Evolutionary conservation across 92 coral and sea anemone genomes (phyloP).

Genomic region (Blastomussa wellsi): DNA sequence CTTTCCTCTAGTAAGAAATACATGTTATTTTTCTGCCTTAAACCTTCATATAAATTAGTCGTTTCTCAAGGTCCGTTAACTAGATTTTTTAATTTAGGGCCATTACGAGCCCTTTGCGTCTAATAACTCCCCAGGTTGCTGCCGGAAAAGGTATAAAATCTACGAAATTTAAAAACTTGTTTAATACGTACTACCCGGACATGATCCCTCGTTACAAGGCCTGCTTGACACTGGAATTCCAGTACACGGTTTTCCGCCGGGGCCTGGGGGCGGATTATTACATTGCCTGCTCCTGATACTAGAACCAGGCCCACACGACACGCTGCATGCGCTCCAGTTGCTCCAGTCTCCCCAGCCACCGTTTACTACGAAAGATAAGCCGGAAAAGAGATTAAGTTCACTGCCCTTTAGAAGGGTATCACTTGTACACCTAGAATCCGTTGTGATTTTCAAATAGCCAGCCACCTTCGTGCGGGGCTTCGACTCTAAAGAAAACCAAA

Average conservation of each 20-base stretch:
- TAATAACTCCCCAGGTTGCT: background rate
- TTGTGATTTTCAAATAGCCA: background rate
- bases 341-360: conserved; percentile 32
- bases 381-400: background rate
- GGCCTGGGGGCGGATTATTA: conserved; percentile 46
- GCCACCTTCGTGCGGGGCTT: no score
- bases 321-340: conserved; percentile 36
- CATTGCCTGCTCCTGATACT: conserved; percentile 36
- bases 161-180: background rate
- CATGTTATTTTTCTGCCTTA: background rate
- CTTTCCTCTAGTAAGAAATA: background rate
- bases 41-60: background rate
- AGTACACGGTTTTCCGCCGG: conserved; percentile 40
- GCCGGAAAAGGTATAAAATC: background rate
- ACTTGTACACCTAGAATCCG: background rate
- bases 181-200: conserved; percentile 24
- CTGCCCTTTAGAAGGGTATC: background rate
- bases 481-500: background rate
- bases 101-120: no score
- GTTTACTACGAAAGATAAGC: background rate
- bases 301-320: conserved; percentile 35
- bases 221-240: conserved; percentile 25
- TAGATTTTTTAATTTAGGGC: no score
- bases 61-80: background rate
- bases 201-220: conserved; percentile 16